phyloP scores from a whole-genome alignment of 2,888 invertebrate species.

The Mactromeris polynyma region DNA sequence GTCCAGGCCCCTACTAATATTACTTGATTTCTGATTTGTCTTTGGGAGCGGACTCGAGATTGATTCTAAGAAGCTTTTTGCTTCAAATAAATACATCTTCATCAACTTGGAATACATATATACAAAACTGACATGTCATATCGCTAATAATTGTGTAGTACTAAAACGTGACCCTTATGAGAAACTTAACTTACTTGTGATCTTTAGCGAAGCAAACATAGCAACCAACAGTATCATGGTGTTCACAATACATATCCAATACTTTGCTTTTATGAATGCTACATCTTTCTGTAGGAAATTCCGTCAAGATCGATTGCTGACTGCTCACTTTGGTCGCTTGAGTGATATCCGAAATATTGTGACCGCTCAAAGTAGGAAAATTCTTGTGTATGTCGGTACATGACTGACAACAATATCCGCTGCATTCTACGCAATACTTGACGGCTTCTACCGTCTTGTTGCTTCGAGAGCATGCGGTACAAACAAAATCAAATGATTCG shows the following conservation, averaged over 20 bases:
- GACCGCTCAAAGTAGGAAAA: neutral
- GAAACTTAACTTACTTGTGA: neutral
- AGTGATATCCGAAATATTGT: neutral
- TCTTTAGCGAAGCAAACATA: neutral
- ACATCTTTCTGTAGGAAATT: slow-evolving; percentile 7
- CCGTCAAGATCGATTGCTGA: neutral
- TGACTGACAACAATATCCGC: neutral
- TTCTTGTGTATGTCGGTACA: neutral
- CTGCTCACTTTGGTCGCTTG: neutral
- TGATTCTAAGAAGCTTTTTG: neutral
- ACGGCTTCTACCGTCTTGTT: neutral
- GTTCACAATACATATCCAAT: slow-evolving; percentile 2
- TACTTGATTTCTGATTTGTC: no score
- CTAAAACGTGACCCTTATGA: no score
- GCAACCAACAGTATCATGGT: neutral
- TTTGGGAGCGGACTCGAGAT: no score
- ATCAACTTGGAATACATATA: neutral
- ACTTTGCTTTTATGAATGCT: neutral
- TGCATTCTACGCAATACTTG: neutral
- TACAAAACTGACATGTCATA: neutral
- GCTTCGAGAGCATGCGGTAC: neutral
- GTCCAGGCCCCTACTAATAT: no score
- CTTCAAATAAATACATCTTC: neutral
- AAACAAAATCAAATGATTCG: neutral
- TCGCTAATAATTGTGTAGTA: no score